Base-by-base conservation (phyloP, 2,797 vertebrate species). In the Onychomys leucogaster region DNA sequence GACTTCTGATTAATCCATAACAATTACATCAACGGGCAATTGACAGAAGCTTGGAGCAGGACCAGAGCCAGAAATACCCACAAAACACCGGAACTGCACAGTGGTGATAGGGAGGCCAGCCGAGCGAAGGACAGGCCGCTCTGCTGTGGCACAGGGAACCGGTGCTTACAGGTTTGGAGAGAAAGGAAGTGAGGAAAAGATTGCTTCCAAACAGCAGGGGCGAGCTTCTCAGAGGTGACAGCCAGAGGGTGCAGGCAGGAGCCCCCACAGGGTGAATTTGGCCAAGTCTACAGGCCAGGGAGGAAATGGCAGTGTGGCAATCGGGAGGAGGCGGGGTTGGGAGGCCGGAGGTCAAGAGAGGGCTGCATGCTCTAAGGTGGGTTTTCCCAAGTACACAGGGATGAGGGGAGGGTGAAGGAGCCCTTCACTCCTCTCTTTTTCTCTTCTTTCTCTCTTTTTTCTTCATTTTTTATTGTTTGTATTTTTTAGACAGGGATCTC, bases 231-330 rank as follows among this genome's bases (percentile, higher is more conserved):
- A 0, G 0, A 49, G 90, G 25, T 65, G 41, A 9, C 1, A 7
- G 34, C 2, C 2, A 32, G 46, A 52, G 37, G 63, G 1, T 0
- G 0, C 16, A 3, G n/a, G 37, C 29, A 0, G 9, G 41, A 29
- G 17, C 21, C 17, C 0, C 5, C 46, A 81, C 5, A 0, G 21
- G 0, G 0, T 6, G 10, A 29, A 34, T 5, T 0, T 32, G 61
- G 34, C 37, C 32, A 46, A 65, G 41, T 59, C 49, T 13, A 52
- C 49, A 52, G 17, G 5, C 0, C 43, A 43, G 55, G 65, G 88
- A 90, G 90, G 85, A 93, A 43, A 0, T 2, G 46, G 25, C 19
- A 46, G n/a, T 25, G 12, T 19, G 27, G 88, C 16, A 59, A 52
- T 29, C 63, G 12, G 49, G 65, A 76, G 52, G 43, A 84, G 90